Evolutionary conservation across 1,140 invertebrate species (phyloP), one percentile per base, ranked within the genome.

Genomic region (Zeugodacus cucurbitae): DNA sequence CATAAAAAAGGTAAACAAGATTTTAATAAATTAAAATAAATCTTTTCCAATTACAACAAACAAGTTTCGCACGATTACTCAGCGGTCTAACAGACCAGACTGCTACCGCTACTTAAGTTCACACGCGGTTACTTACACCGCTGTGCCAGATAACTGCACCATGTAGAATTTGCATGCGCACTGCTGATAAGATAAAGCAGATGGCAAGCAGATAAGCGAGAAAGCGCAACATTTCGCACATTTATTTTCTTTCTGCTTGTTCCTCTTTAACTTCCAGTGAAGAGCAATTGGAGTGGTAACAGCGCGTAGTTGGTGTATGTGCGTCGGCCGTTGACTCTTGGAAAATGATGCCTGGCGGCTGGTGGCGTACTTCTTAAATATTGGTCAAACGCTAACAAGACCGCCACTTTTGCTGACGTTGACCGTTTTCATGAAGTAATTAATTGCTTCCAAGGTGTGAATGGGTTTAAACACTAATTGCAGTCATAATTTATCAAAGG

Each of bases 21-120:
- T 74, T 74, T 74, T 1, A 74, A 74, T 74, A 74, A 74, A 74
- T 74, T 74, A 74, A 37, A 74, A 74, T 74, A 41, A 37, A 37
- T 74, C 20, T 37, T 41, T 41, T 74, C 22, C 20, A 34, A 22
- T n/a, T 22, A 32, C 17, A 37, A 37, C 20, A 32, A 74, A 37
- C 67, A 41, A 37, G 67, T 37, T 74, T 74, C 32, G 22, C 67
- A 3, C 41, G 58, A 22, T 62, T 62, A 62, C 58, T 62, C 58
- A 10, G 58, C 58, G 26, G 22, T 62, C 1, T n/a, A n/a, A n/a
- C n/a, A n/a, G n/a, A n/a, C n/a, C n/a, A n/a, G n/a, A n/a, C n/a
- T n/a, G n/a, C n/a, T n/a, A n/a, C n/a, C n/a, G n/a, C n/a, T 57
- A 11, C 11, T 57, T 57, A 57, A 57, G 20, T 57, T 57, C 54